Conservation (phyloP, 2,888 invertebrate species). For the Rhopalosiphum nymphaeae region DNA sequence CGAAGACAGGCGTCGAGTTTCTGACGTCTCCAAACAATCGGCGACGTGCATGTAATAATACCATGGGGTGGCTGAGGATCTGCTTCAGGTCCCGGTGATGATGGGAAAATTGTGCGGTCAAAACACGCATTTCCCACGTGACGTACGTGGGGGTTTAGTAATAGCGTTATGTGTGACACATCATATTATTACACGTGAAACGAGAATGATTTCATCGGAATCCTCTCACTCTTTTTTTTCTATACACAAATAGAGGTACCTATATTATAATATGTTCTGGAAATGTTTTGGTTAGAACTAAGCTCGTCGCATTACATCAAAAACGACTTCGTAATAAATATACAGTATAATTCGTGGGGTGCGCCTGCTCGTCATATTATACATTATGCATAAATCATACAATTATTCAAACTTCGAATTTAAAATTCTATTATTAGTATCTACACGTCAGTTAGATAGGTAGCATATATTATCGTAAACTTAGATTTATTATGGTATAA, state of each 20-base stretch:
- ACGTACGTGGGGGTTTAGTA: not conserved
- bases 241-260: not conserved
- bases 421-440: not conserved
- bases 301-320: not conserved
- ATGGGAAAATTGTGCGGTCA: slow-evolving; percentile 49
- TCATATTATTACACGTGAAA: not conserved
- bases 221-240: not conserved
- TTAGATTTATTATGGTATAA: not conserved
- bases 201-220: not conserved
- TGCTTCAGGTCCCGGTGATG: not conserved
- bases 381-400: not conserved
- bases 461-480: not conserved
- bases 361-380: not conserved
- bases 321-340: not conserved
- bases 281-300: not conserved
- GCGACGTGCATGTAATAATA: slow-evolving; percentile 16
- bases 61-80: not conserved
- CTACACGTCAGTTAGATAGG: not conserved
- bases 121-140: slow-evolving; percentile 5
- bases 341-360: not conserved
- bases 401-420: not conserved
- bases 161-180: not conserved
- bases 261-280: not conserved
- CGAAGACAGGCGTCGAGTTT: slow-evolving; percentile 8
- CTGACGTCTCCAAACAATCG: slow-evolving; percentile 38